Evolutionary conservation across 53 echinoderm and acorn worm genomes (phyloP), one percentile per base, ranked within the genome.

Genomic region (Zoroaster sp.): DNA sequence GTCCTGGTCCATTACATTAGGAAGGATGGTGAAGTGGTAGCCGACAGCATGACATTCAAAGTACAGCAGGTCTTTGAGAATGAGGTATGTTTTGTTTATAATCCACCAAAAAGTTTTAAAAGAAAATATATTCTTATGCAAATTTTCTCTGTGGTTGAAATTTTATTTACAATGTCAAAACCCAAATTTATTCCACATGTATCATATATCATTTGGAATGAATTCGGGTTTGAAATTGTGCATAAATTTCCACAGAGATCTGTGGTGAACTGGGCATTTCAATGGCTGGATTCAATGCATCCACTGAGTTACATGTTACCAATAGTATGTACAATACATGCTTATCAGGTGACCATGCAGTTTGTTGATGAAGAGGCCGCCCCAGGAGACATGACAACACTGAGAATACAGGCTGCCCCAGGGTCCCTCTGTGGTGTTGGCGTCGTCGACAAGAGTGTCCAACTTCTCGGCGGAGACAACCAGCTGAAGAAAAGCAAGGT

Each of bases 371-470:
- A 44, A 6, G 87, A 99, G 52, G 76, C 82, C 34, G 63, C 68
- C 38, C 99, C 99, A 0, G 96, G 94, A 1, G 94, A 88, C 3
- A 74, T 40, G n/a, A 93, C 96, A 0, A 55, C 59, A 30, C 92
- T 99, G 5, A 68, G 73, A 18, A 74, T 99, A 23, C 80, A 91
- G 31, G 93, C 99, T n/a, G 91, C 93, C 10, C 85, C 93, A 4
- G 85, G 86, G 1, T 99, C 99, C 0, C 91, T 99, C 10, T 99
- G 99, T 72, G 99, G 93, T 41, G 72, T 99, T 1, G 98, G 99
- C 0, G 91, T 99, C n/a, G 99, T 99, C 2, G 99, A 99, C 70
- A 96, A 99, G 82, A 99, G 99, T 83, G 99, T 96, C 35, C 92
- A 96, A 33, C 80, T 99, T 3, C 75, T 99, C 0, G 94, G 96